phyloP scores from a whole-genome alignment of 2,888 invertebrate species.

The Lepetodrilus schrolli region DNA sequence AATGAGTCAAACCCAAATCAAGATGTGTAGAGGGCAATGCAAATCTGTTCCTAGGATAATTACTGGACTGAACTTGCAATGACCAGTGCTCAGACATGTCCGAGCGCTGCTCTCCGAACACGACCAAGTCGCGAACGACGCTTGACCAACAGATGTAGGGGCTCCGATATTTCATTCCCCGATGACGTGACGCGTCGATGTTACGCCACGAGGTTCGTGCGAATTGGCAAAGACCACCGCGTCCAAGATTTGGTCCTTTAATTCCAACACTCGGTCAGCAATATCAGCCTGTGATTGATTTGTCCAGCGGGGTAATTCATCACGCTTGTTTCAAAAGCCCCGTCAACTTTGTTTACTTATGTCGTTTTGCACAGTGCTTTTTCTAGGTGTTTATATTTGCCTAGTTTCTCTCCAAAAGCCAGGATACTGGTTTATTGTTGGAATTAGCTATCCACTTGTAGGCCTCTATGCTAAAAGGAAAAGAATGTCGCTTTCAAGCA shows the following conservation, averaged over 20 bases:
- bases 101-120: background rate
- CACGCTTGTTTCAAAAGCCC: background rate
- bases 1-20: too few relatives aligned
- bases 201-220: background rate
- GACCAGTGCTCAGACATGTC: background rate
- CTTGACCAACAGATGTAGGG: background rate
- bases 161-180: background rate
- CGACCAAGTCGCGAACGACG: background rate
- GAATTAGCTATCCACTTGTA: slow-evolving; percentile 2
- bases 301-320: background rate
- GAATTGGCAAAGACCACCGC: background rate
- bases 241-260: background rate
- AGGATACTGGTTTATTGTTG: background rate
- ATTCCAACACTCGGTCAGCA: background rate
- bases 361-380: background rate
- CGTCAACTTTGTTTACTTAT: slow-evolving; percentile 2
- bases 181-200: background rate
- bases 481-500: slow-evolving; percentile 10
- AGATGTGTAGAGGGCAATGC: too few relatives aligned
- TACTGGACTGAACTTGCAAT: background rate
- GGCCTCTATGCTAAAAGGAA: background rate
- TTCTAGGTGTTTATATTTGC: slow-evolving; percentile 22
- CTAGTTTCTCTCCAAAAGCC: background rate
- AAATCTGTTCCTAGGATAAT: too few relatives aligned
- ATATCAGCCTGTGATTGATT: background rate